These are phyloP conservation scores for Percopsis transmontana DNA, from an alignment of 2,113 vertebrate species.

Conservation along the genomic window DNA sequence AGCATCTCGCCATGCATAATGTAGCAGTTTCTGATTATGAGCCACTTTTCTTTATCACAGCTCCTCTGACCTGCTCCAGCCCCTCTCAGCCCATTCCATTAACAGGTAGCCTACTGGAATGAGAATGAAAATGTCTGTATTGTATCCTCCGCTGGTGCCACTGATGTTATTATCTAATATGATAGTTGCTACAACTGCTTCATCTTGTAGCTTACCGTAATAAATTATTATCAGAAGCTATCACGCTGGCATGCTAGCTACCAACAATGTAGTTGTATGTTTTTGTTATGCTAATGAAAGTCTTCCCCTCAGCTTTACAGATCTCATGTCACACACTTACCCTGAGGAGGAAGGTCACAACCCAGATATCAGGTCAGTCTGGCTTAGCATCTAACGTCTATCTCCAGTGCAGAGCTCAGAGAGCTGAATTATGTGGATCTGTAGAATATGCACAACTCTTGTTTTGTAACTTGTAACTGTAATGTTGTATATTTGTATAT, in stretches of 20 bases:
- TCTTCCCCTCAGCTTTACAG: constrained; percentile 21
- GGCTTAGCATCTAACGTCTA: background rate
- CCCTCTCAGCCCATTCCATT: constrained; percentile 55
- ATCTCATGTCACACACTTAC: background rate
- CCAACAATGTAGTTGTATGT: background rate
- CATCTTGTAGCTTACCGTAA: constrained; percentile 9
- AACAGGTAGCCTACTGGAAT: constrained; percentile 66
- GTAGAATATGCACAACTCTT: background rate
- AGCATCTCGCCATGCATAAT: constrained; percentile 69
- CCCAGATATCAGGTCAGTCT: constrained; percentile 24
- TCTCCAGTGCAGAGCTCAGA: background rate
- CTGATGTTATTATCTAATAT: constrained; percentile 22
- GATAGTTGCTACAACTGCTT: constrained; percentile 13
- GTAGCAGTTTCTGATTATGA: constrained; percentile 67
- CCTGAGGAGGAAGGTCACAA: constrained; percentile 17
- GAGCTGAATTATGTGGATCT: background rate
- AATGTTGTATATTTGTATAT: constrained; percentile 7
- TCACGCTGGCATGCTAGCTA: background rate
- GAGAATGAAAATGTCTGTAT: constrained; percentile 36
- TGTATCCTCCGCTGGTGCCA: constrained; percentile 22
- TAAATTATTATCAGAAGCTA: constrained; percentile 17
- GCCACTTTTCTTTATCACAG: constrained; percentile 67
- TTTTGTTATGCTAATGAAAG: background rate
- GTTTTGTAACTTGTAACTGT: background rate
- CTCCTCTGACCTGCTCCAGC: constrained; percentile 65